Percentiles rank a stretch among this genome's conserved stretches.
Evolutionary conservation across 2,888 invertebrate genomes (phyloP).

Genomic region (Colostygia pectinataria): DNA sequence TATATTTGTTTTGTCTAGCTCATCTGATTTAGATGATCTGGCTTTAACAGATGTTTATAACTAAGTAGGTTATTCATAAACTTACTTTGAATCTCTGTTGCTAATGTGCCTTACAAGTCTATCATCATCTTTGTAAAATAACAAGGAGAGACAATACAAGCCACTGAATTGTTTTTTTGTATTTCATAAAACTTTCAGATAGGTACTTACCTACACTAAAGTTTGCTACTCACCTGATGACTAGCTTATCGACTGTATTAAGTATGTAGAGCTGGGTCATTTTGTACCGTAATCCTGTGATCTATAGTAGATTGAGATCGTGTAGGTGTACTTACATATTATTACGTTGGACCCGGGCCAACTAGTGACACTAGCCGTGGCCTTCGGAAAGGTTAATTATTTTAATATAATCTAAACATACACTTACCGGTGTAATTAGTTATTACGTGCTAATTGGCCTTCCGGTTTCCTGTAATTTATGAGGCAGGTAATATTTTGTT

Average conservation of each 20-base stretch:
- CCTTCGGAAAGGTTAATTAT: slow-evolving; percentile 74
- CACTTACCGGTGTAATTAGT: slow-evolving; percentile 37
- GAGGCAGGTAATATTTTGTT: neutral
- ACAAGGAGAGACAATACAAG: too few species aligned
- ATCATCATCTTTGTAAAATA: too few species aligned
- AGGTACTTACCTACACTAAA: too few species aligned
- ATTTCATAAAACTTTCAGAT: too few species aligned
- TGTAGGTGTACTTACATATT: slow-evolving; percentile 45
- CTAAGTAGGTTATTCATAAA: neutral
- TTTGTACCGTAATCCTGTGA: slow-evolving; percentile 34
- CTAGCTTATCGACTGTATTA: slow-evolving; percentile 4
- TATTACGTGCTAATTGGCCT: slow-evolving; percentile 36
- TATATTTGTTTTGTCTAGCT: too few species aligned
- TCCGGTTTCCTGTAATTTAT: slow-evolving; percentile 32
- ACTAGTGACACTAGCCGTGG: slow-evolving; percentile 70
- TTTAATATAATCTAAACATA: slow-evolving; percentile 59
- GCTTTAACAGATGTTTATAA: neutral
- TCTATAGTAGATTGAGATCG: slow-evolving; percentile 46
- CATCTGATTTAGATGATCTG: too few species aligned
- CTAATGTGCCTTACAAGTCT: too few species aligned
- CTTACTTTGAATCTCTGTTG: too few species aligned
- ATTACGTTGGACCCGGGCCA: slow-evolving; percentile 65
- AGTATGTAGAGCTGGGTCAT: slow-evolving; percentile 21
- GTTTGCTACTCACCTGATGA: neutral
- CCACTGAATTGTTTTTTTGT: too few species aligned